These are phyloP conservation scores for Dione vanillae DNA, from an alignment of 2,888 invertebrate genomes.

Conservation along the genomic window DNA sequence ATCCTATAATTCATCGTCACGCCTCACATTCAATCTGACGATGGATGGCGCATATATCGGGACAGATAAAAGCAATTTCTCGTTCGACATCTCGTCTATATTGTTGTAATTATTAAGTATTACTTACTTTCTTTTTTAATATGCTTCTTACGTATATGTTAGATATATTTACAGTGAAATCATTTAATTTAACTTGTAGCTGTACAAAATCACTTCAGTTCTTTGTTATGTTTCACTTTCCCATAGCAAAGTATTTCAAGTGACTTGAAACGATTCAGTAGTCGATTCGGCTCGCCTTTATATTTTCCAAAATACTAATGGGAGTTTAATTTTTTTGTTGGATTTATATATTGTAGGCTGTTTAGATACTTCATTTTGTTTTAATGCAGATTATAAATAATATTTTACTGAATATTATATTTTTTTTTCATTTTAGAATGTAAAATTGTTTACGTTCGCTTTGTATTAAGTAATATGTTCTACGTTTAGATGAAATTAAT, in stretches of 20 bases:
- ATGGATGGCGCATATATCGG: constrained; percentile 65
- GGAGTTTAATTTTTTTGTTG: constrained; percentile 17
- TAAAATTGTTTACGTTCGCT: constrained; percentile 41
- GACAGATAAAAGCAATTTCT: constrained; percentile 45
- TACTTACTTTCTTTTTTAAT: neutral
- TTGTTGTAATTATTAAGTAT: constrained; percentile 38
- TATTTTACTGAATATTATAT: too few relatives aligned
- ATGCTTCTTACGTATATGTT: too few relatives aligned
- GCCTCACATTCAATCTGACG: constrained; percentile 71
- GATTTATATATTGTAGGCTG: too few relatives aligned
- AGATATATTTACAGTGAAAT: neutral
- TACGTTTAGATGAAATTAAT: constrained; percentile 63
- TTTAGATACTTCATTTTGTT: too few relatives aligned
- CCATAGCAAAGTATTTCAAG: constrained; percentile 59
- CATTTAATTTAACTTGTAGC: neutral
- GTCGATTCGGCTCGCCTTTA: constrained; percentile 66
- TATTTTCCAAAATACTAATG: constrained; percentile 50
- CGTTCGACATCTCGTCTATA: constrained; percentile 19
- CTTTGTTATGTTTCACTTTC: constrained; percentile 61
- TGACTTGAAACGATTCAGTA: constrained; percentile 66
- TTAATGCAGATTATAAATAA: neutral
- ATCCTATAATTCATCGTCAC: constrained; percentile 80
- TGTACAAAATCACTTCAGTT: constrained; percentile 10
- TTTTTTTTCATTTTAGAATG: neutral
- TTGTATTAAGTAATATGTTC: constrained; percentile 10